A percentile compares a stretch with the other conserved stretches of the same genome.
Conservation (phyloP, 2,113 vertebrate species). For the Dasyornis broadbenti region DNA sequence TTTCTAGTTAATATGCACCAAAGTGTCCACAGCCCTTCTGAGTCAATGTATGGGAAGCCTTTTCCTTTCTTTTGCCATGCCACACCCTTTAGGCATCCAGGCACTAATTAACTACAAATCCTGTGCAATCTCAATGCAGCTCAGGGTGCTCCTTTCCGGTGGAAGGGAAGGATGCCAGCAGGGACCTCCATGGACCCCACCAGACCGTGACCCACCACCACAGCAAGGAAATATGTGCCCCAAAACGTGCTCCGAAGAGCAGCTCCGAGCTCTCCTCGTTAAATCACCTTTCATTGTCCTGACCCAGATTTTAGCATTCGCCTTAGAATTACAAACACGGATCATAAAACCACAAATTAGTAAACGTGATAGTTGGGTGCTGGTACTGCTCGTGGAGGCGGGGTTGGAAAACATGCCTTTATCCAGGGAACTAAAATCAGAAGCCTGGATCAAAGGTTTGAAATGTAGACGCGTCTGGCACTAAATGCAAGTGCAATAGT, state of each 20-base stretch:
- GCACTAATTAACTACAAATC: not conserved
- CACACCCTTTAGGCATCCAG: not conserved
- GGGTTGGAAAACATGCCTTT: not conserved
- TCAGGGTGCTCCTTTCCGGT: not conserved
- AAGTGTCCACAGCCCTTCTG: not conserved
- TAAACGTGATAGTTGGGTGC: not conserved
- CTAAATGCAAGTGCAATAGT: not conserved
- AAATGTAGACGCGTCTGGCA: not conserved
- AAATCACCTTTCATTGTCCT: not conserved
- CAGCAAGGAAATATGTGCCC: not conserved
- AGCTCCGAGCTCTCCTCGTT: not conserved
- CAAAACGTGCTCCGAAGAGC: not conserved
- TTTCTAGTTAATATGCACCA: not conserved
- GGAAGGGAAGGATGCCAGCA: not conserved
- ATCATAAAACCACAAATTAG: constrained; percentile 51
- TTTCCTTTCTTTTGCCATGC: not conserved
- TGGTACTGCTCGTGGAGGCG: not conserved
- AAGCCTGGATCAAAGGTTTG: not conserved
- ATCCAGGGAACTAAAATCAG: not conserved
- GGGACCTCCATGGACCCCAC: rapidly evolving
- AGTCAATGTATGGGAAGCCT: not conserved
- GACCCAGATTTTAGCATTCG: not conserved
- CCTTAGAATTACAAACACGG: not conserved
- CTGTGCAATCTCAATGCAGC: not conserved
- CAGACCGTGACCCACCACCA: too few species aligned